phyloP scores from a whole-genome alignment of 2,888 invertebrate species.

The Phyto melanocephala region DNA sequence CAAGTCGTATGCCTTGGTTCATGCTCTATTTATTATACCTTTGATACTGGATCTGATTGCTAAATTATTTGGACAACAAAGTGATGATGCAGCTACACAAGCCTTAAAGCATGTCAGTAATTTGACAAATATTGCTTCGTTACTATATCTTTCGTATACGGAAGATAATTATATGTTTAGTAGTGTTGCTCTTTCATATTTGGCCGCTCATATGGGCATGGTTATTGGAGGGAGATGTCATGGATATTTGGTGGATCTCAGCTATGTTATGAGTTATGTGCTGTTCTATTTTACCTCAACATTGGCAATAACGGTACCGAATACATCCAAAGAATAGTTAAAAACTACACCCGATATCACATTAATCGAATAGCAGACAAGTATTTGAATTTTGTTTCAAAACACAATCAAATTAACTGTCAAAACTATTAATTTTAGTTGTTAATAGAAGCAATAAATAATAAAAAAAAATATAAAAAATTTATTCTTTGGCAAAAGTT shows the following conservation, averaged over 20 bases:
- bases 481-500: background rate
- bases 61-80: slow-evolving; percentile 48
- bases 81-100: slow-evolving; percentile 37
- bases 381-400: background rate
- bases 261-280: background rate
- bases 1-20: slow-evolving; percentile 68
- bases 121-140: slow-evolving; percentile 44
- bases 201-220: slow-evolving; percentile 25
- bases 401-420: background rate
- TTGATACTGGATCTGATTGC: slow-evolving; percentile 60
- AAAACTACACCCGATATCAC: background rate
- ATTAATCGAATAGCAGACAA: background rate
- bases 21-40: slow-evolving; percentile 70
- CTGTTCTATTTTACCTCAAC: slow-evolving; percentile 45
- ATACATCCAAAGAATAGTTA: background rate
- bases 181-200: slow-evolving; percentile 29
- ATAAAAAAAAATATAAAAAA: background rate
- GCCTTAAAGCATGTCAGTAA: slow-evolving; percentile 41
- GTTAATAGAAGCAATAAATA: background rate
- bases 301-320: slow-evolving; percentile 23
- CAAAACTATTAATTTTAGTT: background rate
- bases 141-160: slow-evolving; percentile 18
- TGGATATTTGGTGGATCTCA: slow-evolving; percentile 10
- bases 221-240: slow-evolving; percentile 39
- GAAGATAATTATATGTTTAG: slow-evolving; percentile 45